phyloP scores from a whole-genome alignment of 2,113 vertebrate genomes.

The Morphnarchus princeps region DNA sequence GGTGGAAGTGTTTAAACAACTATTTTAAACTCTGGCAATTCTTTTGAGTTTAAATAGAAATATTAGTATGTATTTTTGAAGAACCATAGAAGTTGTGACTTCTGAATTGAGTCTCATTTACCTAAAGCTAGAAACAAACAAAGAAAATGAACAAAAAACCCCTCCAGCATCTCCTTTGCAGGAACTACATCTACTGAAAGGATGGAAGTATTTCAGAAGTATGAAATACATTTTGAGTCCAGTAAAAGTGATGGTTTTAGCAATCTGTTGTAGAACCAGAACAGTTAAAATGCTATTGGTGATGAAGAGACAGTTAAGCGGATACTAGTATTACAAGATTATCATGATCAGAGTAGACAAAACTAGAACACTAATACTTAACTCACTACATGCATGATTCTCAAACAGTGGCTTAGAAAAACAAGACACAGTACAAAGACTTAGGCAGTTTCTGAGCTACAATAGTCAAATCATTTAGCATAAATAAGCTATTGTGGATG shows the following conservation, averaged over 20 bases:
- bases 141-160: neutral
- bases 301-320: neutral
- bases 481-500: neutral
- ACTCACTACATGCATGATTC: neutral
- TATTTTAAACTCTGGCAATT: neutral
- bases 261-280: neutral
- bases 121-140: neutral
- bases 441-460: neutral
- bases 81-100: neutral
- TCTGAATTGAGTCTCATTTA: neutral
- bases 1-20: neutral
- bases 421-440: neutral
- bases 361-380: neutral
- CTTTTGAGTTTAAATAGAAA: neutral
- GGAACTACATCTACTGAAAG: neutral
- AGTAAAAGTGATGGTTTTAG: neutral
- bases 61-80: neutral
- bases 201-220: neutral
- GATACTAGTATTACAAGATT: neutral
- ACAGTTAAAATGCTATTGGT: neutral
- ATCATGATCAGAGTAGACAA: neutral
- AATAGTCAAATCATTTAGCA: neutral
- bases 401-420: neutral
- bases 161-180: neutral
- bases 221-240: neutral